A percentile compares a stretch with the other conserved stretches of the same genome.
phyloP scores from a whole-genome alignment of 2,113 vertebrate species.

The Melanerpes formicivorus region DNA sequence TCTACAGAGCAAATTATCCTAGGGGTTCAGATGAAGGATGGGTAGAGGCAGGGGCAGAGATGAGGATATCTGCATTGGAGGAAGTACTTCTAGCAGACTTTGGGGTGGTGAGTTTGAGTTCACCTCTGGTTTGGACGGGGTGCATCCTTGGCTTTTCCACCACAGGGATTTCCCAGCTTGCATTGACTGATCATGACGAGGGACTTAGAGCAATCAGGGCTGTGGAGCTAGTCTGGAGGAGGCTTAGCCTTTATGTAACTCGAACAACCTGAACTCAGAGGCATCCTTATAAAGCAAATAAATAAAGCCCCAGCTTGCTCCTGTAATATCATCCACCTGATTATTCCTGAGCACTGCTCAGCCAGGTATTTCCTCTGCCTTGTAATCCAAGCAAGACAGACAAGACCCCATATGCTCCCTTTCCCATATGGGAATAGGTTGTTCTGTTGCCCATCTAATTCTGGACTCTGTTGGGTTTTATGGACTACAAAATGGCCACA shows the following conservation, averaged over 20 bases:
- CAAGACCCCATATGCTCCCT: neutral
- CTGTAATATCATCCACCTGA: constrained; percentile 34
- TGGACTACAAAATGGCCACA: neutral
- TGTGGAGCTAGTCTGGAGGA: neutral
- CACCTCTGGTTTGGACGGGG: neutral
- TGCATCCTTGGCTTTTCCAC: neutral
- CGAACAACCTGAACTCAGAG: neutral
- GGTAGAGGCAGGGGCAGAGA: neutral
- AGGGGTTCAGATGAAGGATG: neutral
- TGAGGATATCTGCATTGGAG: neutral
- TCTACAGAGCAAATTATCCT: neutral
- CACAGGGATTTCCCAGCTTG: neutral
- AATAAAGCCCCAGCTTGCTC: neutral
- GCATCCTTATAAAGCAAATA: constrained; percentile 1
- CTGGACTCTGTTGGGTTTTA: neutral
- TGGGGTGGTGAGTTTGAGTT: neutral
- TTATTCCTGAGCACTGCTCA: constrained; percentile 47
- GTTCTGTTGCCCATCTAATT: neutral
- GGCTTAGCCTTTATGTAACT: constrained; percentile 17
- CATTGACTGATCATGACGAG: neutral
- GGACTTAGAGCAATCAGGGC: neutral
- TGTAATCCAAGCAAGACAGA: neutral
- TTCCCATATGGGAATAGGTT: neutral
- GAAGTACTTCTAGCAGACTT: neutral
- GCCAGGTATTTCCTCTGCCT: constrained; percentile 53